Evolutionary conservation across 2,797 vertebrate genomes (phyloP).

Genomic region (Eremophila alpestris): DNA sequence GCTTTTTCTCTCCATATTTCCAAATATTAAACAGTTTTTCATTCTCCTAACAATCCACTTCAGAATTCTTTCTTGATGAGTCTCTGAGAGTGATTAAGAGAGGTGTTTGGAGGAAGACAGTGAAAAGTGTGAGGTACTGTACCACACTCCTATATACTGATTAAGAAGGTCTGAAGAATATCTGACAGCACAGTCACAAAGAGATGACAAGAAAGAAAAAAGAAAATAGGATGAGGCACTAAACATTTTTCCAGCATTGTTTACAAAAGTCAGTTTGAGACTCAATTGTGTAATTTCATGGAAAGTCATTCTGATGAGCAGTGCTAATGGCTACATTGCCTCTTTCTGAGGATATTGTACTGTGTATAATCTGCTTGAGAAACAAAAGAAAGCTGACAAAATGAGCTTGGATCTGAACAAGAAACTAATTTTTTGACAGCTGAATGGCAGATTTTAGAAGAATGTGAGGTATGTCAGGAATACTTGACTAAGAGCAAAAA

Average conservation of each 20-base stretch:
- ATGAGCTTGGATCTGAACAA: not conserved
- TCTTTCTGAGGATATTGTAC: not conserved
- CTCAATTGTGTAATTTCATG: not conserved
- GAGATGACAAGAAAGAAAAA: not conserved
- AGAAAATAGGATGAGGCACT: not conserved
- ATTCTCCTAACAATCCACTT: not conserved
- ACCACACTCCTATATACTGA: not conserved
- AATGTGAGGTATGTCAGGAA: not conserved
- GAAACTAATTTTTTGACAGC: conserved; percentile 19
- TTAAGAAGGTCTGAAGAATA: not conserved
- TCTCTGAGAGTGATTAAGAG: not conserved
- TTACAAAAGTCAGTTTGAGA: not conserved
- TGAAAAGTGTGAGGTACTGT: not conserved
- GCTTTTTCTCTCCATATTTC: not conserved
- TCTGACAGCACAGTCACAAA: not conserved
- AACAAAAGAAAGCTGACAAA: conserved; percentile 24
- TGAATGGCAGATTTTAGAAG: conserved; percentile 23
- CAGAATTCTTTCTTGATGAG: not conserved
- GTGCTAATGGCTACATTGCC: not conserved
- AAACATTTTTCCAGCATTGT: conserved; percentile 1
- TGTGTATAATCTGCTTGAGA: not conserved
- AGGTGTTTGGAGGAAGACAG: not conserved
- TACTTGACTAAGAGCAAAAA: not conserved
- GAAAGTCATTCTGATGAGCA: conserved; percentile 9
- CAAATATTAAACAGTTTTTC: not conserved